These are phyloP conservation scores for Megaptera novaeangliae DNA, from an alignment of 2,113 vertebrate species.

Conservation along the genomic window DNA sequence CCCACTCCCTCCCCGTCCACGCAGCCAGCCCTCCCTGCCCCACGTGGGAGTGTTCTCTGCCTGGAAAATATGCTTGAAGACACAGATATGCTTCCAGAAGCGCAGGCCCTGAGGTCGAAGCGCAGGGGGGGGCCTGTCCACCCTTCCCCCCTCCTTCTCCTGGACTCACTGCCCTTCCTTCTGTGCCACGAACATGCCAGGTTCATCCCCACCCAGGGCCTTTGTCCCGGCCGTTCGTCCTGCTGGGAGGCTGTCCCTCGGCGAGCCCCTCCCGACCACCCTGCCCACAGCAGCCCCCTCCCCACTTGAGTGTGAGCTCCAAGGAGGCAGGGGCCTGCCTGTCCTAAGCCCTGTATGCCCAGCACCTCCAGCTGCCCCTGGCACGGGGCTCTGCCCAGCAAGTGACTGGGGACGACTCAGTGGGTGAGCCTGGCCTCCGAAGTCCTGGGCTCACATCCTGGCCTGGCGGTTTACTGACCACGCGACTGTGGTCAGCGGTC, in stretches of 20 bases:
- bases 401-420: not conserved
- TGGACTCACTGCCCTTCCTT: not conserved
- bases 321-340: not conserved
- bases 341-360: not conserved
- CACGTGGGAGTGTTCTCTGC: accelerated
- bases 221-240: not conserved
- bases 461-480: not conserved
- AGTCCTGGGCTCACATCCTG: not conserved
- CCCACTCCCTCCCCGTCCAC: accelerated
- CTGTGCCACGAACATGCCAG: not conserved
- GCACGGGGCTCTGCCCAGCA: not conserved
- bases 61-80: not conserved
- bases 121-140: not conserved
- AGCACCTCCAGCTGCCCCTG: not conserved
- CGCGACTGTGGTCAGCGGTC: not conserved
- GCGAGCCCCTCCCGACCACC: not conserved
- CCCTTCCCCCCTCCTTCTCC: accelerated
- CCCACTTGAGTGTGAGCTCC: not conserved
- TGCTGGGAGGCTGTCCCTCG: not conserved
- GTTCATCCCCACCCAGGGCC: not conserved
- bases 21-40: not conserved
- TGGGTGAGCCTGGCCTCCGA: not conserved
- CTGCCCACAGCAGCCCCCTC: not conserved
- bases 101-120: no score
- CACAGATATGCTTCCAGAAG: not conserved